These are phyloP conservation scores for Entelurus aequoreus DNA, from an alignment of 2,113 vertebrate genomes.

Conservation along the genomic window DNA sequence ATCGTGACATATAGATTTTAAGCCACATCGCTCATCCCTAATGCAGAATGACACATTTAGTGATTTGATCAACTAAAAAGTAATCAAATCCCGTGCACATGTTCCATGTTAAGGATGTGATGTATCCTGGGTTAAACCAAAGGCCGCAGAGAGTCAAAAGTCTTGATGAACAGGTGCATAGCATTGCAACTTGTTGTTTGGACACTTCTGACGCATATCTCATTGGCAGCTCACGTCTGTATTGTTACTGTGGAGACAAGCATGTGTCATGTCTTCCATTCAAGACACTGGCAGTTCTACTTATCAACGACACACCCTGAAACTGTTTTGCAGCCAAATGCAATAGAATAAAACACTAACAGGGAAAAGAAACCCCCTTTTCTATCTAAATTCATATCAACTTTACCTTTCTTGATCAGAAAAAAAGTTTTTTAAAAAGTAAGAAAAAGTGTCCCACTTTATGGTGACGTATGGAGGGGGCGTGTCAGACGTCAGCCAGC, in stretches of 20 bases:
- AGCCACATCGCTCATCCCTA: too few relatives aligned
- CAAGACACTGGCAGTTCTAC: not conserved
- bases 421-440: not conserved
- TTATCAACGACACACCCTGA: slow-evolving; percentile 40
- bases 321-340: slow-evolving; percentile 18
- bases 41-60: too few relatives aligned
- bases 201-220: slow-evolving; percentile 16
- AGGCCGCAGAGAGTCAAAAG: not conserved
- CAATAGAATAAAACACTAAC: not conserved
- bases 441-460: not conserved
- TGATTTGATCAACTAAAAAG: too few relatives aligned
- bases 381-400: not conserved
- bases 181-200: not conserved
- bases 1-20: too few relatives aligned
- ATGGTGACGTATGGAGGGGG: slow-evolving; percentile 10
- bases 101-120: too few relatives aligned
- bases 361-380: too few relatives aligned
- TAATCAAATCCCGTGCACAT: too few relatives aligned
- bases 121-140: too few relatives aligned
- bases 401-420: not conserved
- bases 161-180: slow-evolving; percentile 18
- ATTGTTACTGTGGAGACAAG: slow-evolving; percentile 31
- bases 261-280: slow-evolving; percentile 5
- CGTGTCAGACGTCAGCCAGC: slow-evolving; percentile 17
- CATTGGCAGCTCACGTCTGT: not conserved